These are phyloP conservation scores for Drosophila novamexicana DNA, from an alignment of 1,140 invertebrate species.

Conservation along the genomic window DNA sequence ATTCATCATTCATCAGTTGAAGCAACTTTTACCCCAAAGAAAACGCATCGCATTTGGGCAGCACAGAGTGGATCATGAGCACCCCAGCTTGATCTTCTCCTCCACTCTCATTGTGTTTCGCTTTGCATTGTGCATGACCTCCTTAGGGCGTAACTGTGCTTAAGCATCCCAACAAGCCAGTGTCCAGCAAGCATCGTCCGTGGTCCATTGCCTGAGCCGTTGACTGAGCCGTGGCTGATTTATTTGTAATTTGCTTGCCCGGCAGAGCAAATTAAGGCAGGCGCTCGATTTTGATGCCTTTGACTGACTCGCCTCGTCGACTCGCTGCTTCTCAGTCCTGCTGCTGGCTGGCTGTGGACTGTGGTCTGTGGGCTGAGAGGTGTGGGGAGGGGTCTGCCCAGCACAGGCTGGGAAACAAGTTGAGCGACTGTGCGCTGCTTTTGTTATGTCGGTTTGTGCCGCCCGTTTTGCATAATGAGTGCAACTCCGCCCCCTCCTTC, in stretches of 20 bases:
- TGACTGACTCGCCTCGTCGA: constrained; percentile 18
- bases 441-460: constrained; percentile 29
- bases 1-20: constrained; percentile 20
- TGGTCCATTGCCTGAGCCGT: constrained; percentile 8
- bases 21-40: constrained; percentile 7
- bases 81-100: too few species aligned
- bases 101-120: background rate
- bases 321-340: background rate
- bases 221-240: constrained; percentile 37
- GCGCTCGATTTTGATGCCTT: constrained; percentile 44
- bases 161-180: constrained; percentile 34
- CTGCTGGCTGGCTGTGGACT: background rate
- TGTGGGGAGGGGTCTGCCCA: too few species aligned
- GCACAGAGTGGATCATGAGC: background rate
- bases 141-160: constrained; percentile 72
- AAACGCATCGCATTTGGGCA: constrained; percentile 15
- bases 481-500: constrained; percentile 51
- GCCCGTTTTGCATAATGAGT: constrained; percentile 72
- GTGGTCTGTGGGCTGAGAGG: too few species aligned
- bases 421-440: constrained; percentile 11
- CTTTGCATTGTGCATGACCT: constrained; percentile 56
- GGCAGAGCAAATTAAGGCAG: constrained; percentile 38
- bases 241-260: constrained; percentile 50
- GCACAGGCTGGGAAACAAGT: constrained; percentile 42
- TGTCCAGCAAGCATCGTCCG: constrained; percentile 8